Base-by-base conservation (phyloP, 2,797 vertebrate species). In the Cyprinodon diabolis region DNA sequence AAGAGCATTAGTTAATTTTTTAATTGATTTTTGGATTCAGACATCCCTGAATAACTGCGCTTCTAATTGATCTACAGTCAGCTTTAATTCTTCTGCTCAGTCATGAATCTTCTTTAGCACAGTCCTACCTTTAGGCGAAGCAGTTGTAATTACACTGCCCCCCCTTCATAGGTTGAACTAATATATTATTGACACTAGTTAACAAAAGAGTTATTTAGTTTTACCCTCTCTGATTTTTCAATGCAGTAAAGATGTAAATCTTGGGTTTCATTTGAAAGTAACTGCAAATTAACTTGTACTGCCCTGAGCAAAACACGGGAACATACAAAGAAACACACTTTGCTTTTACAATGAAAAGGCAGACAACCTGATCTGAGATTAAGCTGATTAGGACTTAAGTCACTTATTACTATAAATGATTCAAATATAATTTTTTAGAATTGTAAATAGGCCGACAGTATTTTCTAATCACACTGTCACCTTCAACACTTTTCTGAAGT, bases 11-110 rank as follows among this genome's bases (percentile, higher is more conserved):
- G 89, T 88, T 84, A 77, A 67, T 60, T 80, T 84, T 85, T 83
- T 82, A 83, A 87, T 86, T 82, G 83, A 86, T 89, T 86, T 70
- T 78, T 70, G 70, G 66, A 66, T 79, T 81, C 49, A 79, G 79
- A 81, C 84, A 83, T 83, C 70, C 83, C 69, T 15, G 9, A 80
- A 86, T 86, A 79, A 87, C 66, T 82, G 79, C 17, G 8, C 11
- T 68, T 83, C 14, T 89, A 75, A 88, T 84, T 83, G 54, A 83
- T 76, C 74, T 71, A 68, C 12, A 10, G 67, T 72, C 71, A 70
- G 63, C 25, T 78, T 78, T 67, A 65, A 52, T 67, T 77, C 68
- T 75, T 65, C 75, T 56, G 77, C 51, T 74, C 51, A 52, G 45
- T 52, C 69, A 79, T 77, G 75, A 87, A 84, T 89, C 79, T 71